Conservation (phyloP, 2,797 vertebrate genomes). For the Limnodromus scolopaceus region DNA sequence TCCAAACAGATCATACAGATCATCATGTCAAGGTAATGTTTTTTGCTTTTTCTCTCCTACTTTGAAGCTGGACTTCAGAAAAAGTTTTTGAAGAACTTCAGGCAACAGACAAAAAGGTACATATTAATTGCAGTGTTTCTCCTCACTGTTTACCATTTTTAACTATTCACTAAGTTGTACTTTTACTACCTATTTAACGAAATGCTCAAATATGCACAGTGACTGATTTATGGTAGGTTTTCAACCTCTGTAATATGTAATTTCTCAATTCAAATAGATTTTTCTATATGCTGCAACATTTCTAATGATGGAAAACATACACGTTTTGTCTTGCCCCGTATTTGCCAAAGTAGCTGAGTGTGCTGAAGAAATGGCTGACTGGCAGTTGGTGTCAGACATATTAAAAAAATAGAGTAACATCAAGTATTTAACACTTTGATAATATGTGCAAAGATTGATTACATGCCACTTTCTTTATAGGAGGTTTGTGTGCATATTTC, state of each 20-base stretch:
- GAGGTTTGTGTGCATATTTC: background rate
- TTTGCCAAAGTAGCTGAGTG: background rate
- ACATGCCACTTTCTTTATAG: background rate
- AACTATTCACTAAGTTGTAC: background rate
- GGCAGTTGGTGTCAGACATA: background rate
- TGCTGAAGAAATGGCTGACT: background rate
- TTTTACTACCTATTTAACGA: background rate
- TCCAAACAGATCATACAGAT: too few relatives aligned
- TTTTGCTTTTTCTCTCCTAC: constrained; percentile 35
- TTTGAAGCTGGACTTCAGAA: constrained; percentile 92
- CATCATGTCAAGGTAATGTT: background rate
- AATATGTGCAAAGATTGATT: background rate
- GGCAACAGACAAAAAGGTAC: constrained; percentile 92
- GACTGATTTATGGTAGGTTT: background rate
- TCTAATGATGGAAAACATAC: background rate
- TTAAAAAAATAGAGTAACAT: background rate
- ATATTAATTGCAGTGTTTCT: background rate
- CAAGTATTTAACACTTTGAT: background rate
- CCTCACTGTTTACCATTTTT: background rate
- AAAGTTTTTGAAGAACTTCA: constrained; percentile 97
- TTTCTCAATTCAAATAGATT: background rate
- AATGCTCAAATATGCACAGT: background rate
- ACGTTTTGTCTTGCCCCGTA: background rate
- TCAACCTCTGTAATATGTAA: background rate
- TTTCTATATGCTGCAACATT: background rate